Conservation (phyloP, 1,140 invertebrate genomes). For the Homalodisca vitripennis region DNA sequence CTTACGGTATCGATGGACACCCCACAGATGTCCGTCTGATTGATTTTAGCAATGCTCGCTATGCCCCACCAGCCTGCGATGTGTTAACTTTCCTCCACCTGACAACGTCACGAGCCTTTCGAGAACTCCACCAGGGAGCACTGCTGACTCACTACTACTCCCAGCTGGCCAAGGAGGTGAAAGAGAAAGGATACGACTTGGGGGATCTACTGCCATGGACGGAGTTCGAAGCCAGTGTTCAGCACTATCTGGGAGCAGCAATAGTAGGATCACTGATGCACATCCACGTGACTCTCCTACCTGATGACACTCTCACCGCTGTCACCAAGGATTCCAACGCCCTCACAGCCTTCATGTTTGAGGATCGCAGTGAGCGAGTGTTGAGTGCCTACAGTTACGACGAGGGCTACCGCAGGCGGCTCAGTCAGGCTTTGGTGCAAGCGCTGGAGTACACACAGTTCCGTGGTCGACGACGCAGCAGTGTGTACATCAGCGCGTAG, state of each 20-base stretch:
- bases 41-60: constrained; percentile 22
- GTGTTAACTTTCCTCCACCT: constrained; percentile 24
- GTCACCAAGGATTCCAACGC: neutral
- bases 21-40: constrained; percentile 18
- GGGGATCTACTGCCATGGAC: constrained; percentile 12
- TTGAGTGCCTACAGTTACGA: constrained; percentile 15
- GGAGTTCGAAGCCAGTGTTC: constrained; percentile 17
- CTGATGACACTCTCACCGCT: neutral
- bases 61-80: constrained; percentile 28
- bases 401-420: constrained; percentile 2
- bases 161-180: constrained; percentile 5
- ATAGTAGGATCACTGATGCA: neutral
- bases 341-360: neutral
- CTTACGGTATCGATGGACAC: neutral
- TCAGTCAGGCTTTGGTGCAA: constrained; percentile 19
- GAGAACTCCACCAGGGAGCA: neutral
- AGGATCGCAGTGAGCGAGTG: constrained; percentile 12
- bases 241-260: constrained; percentile 7
- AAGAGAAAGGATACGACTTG: neutral
- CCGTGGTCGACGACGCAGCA: neutral
- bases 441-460: constrained; percentile 23
- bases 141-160: constrained; percentile 19
- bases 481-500: neutral
- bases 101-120: constrained; percentile 20
- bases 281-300: constrained; percentile 9